Conservation (phyloP, 2,113 vertebrate genomes). For the Hypanus sabinus region DNA sequence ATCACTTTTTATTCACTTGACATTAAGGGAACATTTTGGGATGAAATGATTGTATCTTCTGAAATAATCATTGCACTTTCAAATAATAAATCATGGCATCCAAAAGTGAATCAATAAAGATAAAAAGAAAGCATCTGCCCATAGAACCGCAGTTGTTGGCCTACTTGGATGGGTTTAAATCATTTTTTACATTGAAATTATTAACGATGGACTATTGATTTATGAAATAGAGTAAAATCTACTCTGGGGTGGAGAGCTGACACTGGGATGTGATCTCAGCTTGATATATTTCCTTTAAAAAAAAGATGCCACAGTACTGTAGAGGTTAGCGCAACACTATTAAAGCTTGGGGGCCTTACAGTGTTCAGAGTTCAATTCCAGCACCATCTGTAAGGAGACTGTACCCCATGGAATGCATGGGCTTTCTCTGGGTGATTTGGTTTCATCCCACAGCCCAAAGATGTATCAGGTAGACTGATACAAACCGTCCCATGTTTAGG, state of each 20-base stretch:
- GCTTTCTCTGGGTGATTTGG: no score
- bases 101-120: background rate
- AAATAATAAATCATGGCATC: background rate
- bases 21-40: background rate
- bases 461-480: no score
- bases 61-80: background rate
- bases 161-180: background rate
- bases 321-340: no score
- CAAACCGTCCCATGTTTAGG: no score
- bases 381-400: no score
- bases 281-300: no score
- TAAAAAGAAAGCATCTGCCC: background rate
- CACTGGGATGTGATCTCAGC: background rate
- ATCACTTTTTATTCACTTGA: background rate
- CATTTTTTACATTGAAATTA: background rate
- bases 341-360: no score
- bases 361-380: no score
- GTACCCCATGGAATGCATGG: no score
- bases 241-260: background rate
- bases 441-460: no score
- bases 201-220: background rate
- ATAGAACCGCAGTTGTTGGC: constrained; percentile 3
- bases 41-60: background rate
- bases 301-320: no score
- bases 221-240: background rate